Percentiles rank a stretch among this genome's conserved stretches.
These are phyloP conservation scores for Hirtodrosophila histrioides DNA, from an alignment of 2,888 invertebrate species.

Conservation along the genomic window DNA sequence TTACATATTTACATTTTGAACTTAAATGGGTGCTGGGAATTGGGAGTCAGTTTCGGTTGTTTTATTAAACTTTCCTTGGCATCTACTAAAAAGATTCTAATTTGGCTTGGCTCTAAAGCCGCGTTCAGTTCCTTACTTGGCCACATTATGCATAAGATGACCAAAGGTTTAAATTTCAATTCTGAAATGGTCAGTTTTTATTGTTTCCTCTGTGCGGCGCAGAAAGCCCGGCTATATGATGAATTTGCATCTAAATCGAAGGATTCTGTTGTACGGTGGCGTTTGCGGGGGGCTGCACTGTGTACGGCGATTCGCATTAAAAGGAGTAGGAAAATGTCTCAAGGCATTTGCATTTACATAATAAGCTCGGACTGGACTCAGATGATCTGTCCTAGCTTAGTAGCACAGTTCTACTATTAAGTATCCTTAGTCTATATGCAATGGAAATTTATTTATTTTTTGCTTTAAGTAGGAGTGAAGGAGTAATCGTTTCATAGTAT, in stretches of 20 bases:
- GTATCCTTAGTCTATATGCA: conserved; percentile 26
- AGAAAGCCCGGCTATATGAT: conserved; percentile 75
- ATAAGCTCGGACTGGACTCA: conserved; percentile 72
- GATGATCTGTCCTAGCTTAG: conserved; percentile 62
- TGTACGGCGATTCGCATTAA: conserved; percentile 52
- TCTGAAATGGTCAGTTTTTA: conserved; percentile 55
- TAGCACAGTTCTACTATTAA: conserved; percentile 11
- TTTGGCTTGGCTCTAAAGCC: conserved; percentile 37
- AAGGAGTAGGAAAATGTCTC: conserved; percentile 59
- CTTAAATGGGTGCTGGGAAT: conserved; percentile 5
- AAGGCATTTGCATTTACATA: conserved; percentile 77
- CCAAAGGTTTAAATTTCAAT: conserved; percentile 46
- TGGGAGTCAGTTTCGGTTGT: conserved; percentile 6
- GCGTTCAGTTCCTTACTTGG: conserved; percentile 7
- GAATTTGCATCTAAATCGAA: conserved; percentile 85
- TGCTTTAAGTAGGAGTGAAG: not conserved
- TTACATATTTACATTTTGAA: conserved; percentile 25
- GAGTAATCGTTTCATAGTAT: not conserved
- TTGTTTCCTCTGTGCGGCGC: conserved; percentile 52
- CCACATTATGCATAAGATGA: conserved; percentile 58
- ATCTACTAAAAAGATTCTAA: conserved; percentile 28
- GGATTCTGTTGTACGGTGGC: conserved; percentile 24
- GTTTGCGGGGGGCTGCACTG: not conserved
- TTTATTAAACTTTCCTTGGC: conserved; percentile 35
- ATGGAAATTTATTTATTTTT: conserved; percentile 41